Evolutionary conservation across 2,888 invertebrate species (phyloP), one percentile per base, ranked within the genome.

Genomic region (Adelphocoris suturalis): DNA sequence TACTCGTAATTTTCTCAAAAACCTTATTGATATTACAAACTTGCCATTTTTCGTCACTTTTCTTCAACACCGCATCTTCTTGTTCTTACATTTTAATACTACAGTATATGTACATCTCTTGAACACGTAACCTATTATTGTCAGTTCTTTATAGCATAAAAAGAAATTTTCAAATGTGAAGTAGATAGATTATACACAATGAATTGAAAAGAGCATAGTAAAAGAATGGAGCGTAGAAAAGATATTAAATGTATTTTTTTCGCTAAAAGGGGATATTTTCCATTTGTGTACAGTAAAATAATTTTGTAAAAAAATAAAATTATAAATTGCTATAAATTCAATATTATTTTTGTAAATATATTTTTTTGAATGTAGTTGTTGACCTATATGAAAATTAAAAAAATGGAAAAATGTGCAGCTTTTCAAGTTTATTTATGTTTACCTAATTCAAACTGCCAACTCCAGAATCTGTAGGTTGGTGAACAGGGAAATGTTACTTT

Each of bases 301-400:
- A 87, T 55, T 85, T 85, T 52, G 81, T 89, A 55, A 84, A 78
- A n/a, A 87, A 88, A 78, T 55, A 28, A 88, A 88, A 88, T 78
- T 78, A 80, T n/a, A 78, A 90, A 75, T 89, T 76, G 55, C 84
- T 68, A 90, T 68, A 84, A 89, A 89, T 84, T 84, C 89, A 89
- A 89, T 89, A 84, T 89, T 89, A 89, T 89, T 89, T 89, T 89
- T 89, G 89, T 89, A 89, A 84, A 89, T 89, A 89, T 89, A 88
- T 89, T 89, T 89, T 89, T 89, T 89, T 82, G 89, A 89, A 89
- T 84, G 89, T 89, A 89, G 89, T 89, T 89, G 89, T 88, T 88
- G 88, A 88, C 88, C 84, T 84, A 89, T 80, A 84, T 84, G 55
- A 84, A 84, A 84, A 84, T 75, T 89, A 75, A 89, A 89, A 82